Evolutionary conservation across 2,888 invertebrate species (phyloP), one percentile per base, ranked within the genome.

Genomic region (Conistra vaccinii): DNA sequence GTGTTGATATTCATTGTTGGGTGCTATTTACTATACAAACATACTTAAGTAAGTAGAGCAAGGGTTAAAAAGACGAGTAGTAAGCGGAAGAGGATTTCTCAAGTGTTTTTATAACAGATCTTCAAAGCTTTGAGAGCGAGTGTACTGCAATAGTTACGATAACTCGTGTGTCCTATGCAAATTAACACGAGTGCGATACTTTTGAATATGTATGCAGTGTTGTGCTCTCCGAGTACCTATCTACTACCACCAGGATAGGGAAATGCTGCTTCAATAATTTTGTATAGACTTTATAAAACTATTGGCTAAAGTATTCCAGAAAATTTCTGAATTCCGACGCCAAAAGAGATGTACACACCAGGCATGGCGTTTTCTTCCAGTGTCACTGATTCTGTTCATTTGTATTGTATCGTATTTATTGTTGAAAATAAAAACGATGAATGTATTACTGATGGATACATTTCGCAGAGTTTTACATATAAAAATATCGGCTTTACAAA

Each of bases 151-250:
- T 76, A 68, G 79, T 69, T 74, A 73, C 57, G 77, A 77, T 70
- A 69, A 71, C 60, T 75, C 67, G 66, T 72, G 69, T 78, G 68
- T 74, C 70, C 69, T 81, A 87, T 89, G 89, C 85, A 88, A 89
- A 89, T 89, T 79, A 83, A 84, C 78, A 77, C 73, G 79, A 83
- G 78, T 86, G 85, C 87, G 87, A 89, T 86, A 85, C 89, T 85
- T 85, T 81, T 89, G 89, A 89, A 89, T 89, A 89, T 89, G 85
- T 82, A 89, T 89, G 85, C 53, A 29, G 58, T 23, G 23, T 63
- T 68, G 80, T 73, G 62, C 39, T 61, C 57, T 14, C 26, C n/a
- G 62, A 73, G 67, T 68, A 80, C 51, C 58, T 75, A 69, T 76
- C 45, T 62, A 51, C 45, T 70, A 78, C 70, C 65, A 61, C 10